Conservation (phyloP, 1,140 invertebrate genomes). For the Saccostrea cuccullata region DNA sequence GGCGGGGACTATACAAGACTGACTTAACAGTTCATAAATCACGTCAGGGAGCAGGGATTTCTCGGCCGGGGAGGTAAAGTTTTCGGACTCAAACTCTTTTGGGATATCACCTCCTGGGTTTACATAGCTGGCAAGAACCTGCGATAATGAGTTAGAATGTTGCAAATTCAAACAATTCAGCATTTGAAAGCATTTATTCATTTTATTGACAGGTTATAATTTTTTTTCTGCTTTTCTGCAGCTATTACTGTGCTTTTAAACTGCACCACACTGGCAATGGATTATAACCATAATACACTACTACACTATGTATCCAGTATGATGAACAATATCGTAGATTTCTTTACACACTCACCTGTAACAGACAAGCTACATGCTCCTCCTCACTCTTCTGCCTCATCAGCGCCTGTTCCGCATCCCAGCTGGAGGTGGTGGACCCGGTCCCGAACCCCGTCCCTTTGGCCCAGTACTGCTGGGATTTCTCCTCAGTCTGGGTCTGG, state of each 20-base stretch:
- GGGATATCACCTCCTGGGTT: conserved; percentile 83
- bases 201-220: too few relatives aligned
- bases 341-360: conserved; percentile 79
- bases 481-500: conserved; percentile 82
- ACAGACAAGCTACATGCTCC: conserved; percentile 92
- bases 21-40: conserved; percentile 87
- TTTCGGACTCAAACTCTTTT: conserved; percentile 60
- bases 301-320: too few relatives aligned
- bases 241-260: too few relatives aligned
- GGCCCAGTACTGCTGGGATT: conserved; percentile 94
- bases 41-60: conserved; percentile 76
- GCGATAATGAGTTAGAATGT: conserved; percentile 38
- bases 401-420: conserved; percentile 97
- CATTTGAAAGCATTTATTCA: too few relatives aligned
- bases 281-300: too few relatives aligned
- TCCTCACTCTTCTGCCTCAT: conserved; percentile 92
- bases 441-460: conserved; percentile 96
- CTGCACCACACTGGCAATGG: too few relatives aligned
- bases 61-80: conserved; percentile 58
- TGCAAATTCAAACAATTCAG: too few relatives aligned
- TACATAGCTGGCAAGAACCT: conserved; percentile 91
- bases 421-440: conserved; percentile 95
- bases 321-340: too few relatives aligned
- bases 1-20: conserved; percentile 91
- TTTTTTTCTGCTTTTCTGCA: too few relatives aligned